Evolutionary conservation across 2,113 vertebrate species (phyloP).

Genomic region (Camelus dromedarius): DNA sequence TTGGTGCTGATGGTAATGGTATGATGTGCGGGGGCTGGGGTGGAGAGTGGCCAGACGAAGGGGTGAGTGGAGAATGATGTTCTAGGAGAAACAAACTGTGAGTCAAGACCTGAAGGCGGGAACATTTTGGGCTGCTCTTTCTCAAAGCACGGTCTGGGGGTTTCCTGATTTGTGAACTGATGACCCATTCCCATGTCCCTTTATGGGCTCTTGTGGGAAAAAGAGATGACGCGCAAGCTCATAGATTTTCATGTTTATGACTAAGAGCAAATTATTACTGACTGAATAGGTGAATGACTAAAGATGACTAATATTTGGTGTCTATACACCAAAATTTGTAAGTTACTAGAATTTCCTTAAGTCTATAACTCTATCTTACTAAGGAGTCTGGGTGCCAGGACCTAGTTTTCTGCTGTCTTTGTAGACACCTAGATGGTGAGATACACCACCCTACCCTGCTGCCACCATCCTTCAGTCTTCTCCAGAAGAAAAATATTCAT

Average conservation of each 20-base stretch:
- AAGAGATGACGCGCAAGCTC: background rate
- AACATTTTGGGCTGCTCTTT: background rate
- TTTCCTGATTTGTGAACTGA: background rate
- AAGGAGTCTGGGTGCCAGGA: background rate
- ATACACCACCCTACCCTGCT: accelerated
- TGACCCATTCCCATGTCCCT: background rate
- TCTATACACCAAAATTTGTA: background rate
- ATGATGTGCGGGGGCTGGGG: too few relatives aligned
- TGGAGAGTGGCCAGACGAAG: background rate
- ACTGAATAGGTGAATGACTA: constrained; percentile 47
- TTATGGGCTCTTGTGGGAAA: background rate
- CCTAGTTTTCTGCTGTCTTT: background rate
- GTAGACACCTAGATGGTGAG: background rate
- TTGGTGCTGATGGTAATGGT: background rate
- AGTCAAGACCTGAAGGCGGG: background rate
- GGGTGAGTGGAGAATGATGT: background rate
- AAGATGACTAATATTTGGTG: constrained; percentile 49
- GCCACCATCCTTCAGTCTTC: background rate
- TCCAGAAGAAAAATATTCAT: background rate
- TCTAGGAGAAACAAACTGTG: background rate
- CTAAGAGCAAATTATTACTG: background rate
- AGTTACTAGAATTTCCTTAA: background rate
- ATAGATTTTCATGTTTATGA: background rate
- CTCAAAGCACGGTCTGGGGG: background rate
- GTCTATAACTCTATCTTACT: background rate